Conservation (phyloP, 2,888 invertebrate genomes). For the Chymomyza fuscimana region DNA sequence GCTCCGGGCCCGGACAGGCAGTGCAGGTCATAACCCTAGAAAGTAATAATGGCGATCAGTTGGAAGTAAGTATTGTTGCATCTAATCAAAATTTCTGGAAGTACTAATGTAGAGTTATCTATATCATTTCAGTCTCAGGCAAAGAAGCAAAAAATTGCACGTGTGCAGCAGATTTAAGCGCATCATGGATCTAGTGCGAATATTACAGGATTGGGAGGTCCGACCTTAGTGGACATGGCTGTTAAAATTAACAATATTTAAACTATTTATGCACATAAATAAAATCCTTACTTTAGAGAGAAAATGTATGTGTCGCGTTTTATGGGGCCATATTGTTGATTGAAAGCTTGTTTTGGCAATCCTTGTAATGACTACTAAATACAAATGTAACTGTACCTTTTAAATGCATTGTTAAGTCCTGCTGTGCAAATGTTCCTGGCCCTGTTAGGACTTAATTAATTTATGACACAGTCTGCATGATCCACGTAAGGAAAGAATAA, state of each 20-base stretch:
- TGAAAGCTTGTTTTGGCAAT: too few relatives aligned
- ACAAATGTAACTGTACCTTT: too few relatives aligned
- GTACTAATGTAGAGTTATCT: neutral
- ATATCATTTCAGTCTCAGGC: constrained; percentile 64
- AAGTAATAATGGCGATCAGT: constrained; percentile 35
- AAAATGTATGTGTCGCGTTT: too few relatives aligned
- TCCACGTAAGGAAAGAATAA: too few relatives aligned
- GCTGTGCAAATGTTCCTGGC: too few relatives aligned
- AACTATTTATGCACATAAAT: neutral
- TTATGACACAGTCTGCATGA: too few relatives aligned
- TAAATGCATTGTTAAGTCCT: too few relatives aligned
- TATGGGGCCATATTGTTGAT: constrained; percentile 3
- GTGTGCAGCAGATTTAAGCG: constrained; percentile 66
- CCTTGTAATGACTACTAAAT: too few relatives aligned
- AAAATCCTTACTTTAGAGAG: neutral
- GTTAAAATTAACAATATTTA: constrained; percentile 1
- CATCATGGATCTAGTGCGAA: constrained; percentile 9
- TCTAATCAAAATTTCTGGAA: neutral
- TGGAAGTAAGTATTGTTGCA: constrained; percentile 39
- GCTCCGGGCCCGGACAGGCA: constrained; percentile 85
- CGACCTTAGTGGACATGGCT: constrained; percentile 10
- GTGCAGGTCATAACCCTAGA: constrained; percentile 84
- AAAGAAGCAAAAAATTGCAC: constrained; percentile 75
- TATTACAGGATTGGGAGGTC: constrained; percentile 30
- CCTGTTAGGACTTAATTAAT: too few relatives aligned